phyloP scores from a whole-genome alignment of 64 coral and sea anemone species.

The Stichodactyla mertensii region DNA sequence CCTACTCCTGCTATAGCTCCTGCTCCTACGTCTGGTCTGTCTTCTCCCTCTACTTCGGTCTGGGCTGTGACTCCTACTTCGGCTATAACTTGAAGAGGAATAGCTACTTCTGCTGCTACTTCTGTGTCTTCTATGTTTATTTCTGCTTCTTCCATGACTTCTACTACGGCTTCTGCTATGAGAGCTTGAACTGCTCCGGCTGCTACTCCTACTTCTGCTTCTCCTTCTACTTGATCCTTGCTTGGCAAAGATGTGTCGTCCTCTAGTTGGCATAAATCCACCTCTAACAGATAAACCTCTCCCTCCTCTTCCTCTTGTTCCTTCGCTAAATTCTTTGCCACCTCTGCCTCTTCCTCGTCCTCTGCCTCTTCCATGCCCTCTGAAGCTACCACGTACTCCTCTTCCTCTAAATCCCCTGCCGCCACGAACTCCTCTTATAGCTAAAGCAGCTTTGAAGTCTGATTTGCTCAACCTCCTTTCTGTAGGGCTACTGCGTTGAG shows the following conservation, averaged over 20 bases:
- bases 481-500: not conserved
- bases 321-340: not conserved
- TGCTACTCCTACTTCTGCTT: conserved; percentile 9
- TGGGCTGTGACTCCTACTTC: not conserved
- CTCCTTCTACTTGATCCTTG: not conserved
- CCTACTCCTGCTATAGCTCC: conserved; percentile 16
- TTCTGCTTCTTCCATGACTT: conserved; percentile 11
- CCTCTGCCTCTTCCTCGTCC: conserved; percentile 14
- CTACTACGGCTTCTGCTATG: not conserved
- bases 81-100: too few relatives aligned
- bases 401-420: conserved; percentile 7
- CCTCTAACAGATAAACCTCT: not conserved
- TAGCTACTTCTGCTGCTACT: conserved; percentile 13
- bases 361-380: not conserved
- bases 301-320: not conserved
- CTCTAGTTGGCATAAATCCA: not conserved
- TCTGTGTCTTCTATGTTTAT: conserved; percentile 9
- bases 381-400: conserved; percentile 11
- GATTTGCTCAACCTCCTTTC: not conserved
- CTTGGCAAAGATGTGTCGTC: conserved; percentile 4
- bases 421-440: not conserved
- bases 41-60: too few relatives aligned
- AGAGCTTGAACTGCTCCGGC: not conserved
- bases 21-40: not conserved
- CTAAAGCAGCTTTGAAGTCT: not conserved